Base-by-base conservation (phyloP, 2,888 invertebrate genomes). In the Sympetrum striolatum region DNA sequence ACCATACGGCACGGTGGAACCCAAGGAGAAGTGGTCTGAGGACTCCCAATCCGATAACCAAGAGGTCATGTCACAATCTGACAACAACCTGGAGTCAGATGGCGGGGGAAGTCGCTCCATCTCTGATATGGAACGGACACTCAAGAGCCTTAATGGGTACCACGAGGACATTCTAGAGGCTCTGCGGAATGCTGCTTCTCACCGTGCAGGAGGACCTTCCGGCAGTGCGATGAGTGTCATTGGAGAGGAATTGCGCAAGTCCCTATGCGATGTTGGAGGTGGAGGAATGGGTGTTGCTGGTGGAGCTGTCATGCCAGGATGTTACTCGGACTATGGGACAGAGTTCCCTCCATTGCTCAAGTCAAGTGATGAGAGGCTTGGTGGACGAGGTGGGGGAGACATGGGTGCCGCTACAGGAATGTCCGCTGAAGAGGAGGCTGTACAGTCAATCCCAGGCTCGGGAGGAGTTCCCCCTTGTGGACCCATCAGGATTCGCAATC, bases 151-250 rank as follows among this genome's bases (percentile, higher is more conserved):
- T 80, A 98, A 98, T 93, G 98, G 98, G 80, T 98, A 98, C 94
- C 98, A 98, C 94, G 98, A 98, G 93, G 97, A 98, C 93, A 97
- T 98, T 92, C 95, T 98, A 92, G 98, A 98, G 93, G 98, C 98
- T n/a, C 94, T 98, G 92, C 96, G 98, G 92, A 97, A 96, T 92
- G 98, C 98, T 18, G 97, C 97, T 39, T 95, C 94, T 0, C 97
- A 97, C 93, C 95, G 97, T 25, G 94, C 96, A 93, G 93, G 96
- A 93, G 95, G 95, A 90, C 95, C 96, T 58, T 95, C 96, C 35
- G 96, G 96, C 90, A 96, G 96, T 92, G 95, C 95, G 91, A 92
- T 93, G 90, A 95, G 96, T 92, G 95, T 96, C 37, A 94, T 96
- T 90, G 96, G 96, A 92, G 96, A 97, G 92, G 97, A 97, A 92